Evolutionary conservation across 2,797 vertebrate genomes (phyloP), one percentile per base, ranked within the genome.

Genomic region (Melopsittacus undulatus): DNA sequence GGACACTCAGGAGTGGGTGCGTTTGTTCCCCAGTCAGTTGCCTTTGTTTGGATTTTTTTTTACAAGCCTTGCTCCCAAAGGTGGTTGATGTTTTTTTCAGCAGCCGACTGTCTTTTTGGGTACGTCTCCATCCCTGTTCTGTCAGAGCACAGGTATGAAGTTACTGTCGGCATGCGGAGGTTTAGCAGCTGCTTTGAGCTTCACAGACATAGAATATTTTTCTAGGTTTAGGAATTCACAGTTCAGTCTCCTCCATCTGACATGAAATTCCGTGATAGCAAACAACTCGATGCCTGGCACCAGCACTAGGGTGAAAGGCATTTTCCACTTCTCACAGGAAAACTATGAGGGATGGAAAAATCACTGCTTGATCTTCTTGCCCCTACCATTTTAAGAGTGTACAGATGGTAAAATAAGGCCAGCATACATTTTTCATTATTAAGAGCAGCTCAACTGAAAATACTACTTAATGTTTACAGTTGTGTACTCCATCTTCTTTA

Each of bases 361-460:
- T 79, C 57, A 59, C 84, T 87, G 70, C 43, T 87, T 88, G 34
- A 83, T 93, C 64, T 81, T n/a, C 42, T 70, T 64, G 59, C 27
- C 57, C 42, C 3, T 26, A 52, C 43, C 10, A 38, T 89, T 94
- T 94, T 81, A 90, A 88, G 66, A 57, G 30, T 66, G n/a, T 69
- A 73, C 49, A 83, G 68, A 42, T 78, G 76, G 43, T 76, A 88
- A 79, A 92, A 87, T 89, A 93, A 94, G 36, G 62, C 54, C 54
- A 86, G 51, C 26, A 54, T 76, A 89, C 66, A 74, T 96, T 96
- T 95, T 72, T 95, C 72, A 77, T 90, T 56, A 95, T 96, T 95
- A 91, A 93, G 89, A 96, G 72, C 87, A 95, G 75, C 72, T 96
- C 82, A 89, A 32, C 52, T 80, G 78, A 85, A 89, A 96, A 96